These are phyloP conservation scores for Daubentonia madagascariensis DNA, from an alignment of 2,113 vertebrate genomes.

Conservation along the genomic window DNA sequence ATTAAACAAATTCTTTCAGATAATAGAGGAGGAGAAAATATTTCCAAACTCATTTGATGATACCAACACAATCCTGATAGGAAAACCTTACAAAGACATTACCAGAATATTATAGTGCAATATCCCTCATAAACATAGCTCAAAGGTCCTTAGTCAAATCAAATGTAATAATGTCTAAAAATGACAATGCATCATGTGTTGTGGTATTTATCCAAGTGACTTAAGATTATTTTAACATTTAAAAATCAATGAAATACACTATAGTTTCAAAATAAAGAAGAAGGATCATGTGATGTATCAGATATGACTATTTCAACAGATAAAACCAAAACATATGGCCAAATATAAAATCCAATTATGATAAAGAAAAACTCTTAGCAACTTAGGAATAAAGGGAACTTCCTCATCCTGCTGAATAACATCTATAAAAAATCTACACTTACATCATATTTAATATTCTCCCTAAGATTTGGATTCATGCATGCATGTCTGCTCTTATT, in stretches of 20 bases:
- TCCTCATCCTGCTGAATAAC: not conserved
- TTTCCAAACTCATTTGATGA: not conserved
- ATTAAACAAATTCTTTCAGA: not conserved
- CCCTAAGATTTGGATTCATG: not conserved
- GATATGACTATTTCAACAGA: not conserved
- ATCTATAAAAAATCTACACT: not conserved
- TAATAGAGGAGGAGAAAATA: conserved; percentile 6
- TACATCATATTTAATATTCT: not conserved
- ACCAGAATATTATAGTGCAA: not conserved
- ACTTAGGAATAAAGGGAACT: not conserved
- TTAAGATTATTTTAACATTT: not conserved
- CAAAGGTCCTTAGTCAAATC: not conserved
- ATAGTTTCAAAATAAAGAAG: not conserved
- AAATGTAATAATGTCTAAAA: not conserved
- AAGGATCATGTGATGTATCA: not conserved
- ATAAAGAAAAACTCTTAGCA: not conserved
- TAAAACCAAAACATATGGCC: not conserved
- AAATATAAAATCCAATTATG: not conserved
- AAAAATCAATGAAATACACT: not conserved
- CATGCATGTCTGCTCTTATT: not conserved
- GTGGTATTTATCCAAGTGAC: not conserved
- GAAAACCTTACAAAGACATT: not conserved
- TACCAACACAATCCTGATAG: not conserved
- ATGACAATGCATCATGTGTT: not conserved
- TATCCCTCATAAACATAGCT: not conserved